Evolutionary conservation across 1,140 invertebrate genomes (phyloP), one percentile per base, ranked within the genome.

Genomic region (Apis cerana): DNA sequence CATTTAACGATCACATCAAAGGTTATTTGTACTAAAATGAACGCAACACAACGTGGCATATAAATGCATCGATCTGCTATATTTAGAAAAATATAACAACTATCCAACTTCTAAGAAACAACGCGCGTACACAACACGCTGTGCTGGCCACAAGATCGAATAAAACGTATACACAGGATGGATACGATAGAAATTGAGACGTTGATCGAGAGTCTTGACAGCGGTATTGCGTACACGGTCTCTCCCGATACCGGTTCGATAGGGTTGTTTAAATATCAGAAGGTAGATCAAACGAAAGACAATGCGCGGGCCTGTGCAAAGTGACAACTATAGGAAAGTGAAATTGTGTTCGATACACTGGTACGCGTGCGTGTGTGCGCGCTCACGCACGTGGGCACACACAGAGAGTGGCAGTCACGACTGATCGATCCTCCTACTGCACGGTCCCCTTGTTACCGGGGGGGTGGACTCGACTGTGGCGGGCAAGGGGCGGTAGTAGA

Each of bases 361-460:
- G 59, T 33, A 43, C n/a, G 61, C 21, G 54, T 19, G 9, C 13
- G 8, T 1, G 48, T 54, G 59, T 8, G 33, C 61, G 59, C 33
- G n/a, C 67, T 77, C 82, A 85, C 87, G 84, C 89, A 85, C 80
- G 76, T 80, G 78, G 82, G 85, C 75, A 82, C 68, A 82, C 68
- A 79, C 52, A 59, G 75, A 72, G 75, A 67, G 80, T 86, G 86
- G 70, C 83, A 89, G 85, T 88, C 87, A 88, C 80, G 89, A 91
- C 90, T 92, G 93, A 93, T 92, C 90, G 90, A 92, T 92, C 89
- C 89, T 81, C 84, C 88, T 77, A 75, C 85, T 75, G 87, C 86
- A 79, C 86, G 77, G 80, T 84, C 75, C 78, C 79, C 80, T 85
- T 82, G 83, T 76, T 80, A 72, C 70, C 33, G 4, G 72, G 71